Conservation (phyloP, 64 coral and sea anemone genomes). For the Actinia equina region DNA sequence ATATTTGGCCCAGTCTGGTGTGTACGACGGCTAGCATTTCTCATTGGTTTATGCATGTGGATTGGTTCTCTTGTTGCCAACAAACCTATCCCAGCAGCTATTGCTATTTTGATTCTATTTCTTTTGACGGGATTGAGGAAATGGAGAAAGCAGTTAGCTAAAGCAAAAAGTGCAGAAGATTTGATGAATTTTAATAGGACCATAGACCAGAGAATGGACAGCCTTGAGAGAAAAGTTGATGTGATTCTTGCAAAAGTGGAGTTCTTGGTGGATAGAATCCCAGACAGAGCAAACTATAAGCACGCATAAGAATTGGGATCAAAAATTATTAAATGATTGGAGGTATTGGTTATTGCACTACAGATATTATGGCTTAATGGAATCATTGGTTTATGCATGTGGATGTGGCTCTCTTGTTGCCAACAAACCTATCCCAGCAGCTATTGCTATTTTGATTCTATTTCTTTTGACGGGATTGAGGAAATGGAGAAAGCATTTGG, state of each 20-base stretch:
- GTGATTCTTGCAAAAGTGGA: constrained; percentile 55
- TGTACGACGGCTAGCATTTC: constrained; percentile 66
- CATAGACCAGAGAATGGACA: constrained; percentile 78
- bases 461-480: constrained; percentile 76
- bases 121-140: constrained; percentile 72
- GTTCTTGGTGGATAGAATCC: constrained; percentile 6
- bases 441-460: constrained; percentile 62
- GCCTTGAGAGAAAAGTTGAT: constrained; percentile 79
- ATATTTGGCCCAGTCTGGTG: constrained; percentile 93
- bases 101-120: constrained; percentile 71
- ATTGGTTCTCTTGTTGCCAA: constrained; percentile 59
- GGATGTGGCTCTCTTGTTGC: constrained; percentile 70
- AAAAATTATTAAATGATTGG: too few species aligned
- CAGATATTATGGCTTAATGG: too few species aligned
- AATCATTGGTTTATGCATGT: constrained; percentile 69
- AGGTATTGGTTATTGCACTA: too few species aligned
- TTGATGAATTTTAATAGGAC: constrained; percentile 73
- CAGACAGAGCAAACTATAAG: background rate
- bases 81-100: constrained; percentile 81
- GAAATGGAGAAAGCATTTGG: constrained; percentile 63
- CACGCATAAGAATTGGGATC: background rate
- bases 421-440: constrained; percentile 79
- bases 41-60: constrained; percentile 74
- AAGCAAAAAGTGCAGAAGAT: constrained; percentile 49
- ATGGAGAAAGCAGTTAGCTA: constrained; percentile 54